Evolutionary conservation across 2,797 vertebrate species (phyloP).

Genomic region (Diglossa cyanea): DNA sequence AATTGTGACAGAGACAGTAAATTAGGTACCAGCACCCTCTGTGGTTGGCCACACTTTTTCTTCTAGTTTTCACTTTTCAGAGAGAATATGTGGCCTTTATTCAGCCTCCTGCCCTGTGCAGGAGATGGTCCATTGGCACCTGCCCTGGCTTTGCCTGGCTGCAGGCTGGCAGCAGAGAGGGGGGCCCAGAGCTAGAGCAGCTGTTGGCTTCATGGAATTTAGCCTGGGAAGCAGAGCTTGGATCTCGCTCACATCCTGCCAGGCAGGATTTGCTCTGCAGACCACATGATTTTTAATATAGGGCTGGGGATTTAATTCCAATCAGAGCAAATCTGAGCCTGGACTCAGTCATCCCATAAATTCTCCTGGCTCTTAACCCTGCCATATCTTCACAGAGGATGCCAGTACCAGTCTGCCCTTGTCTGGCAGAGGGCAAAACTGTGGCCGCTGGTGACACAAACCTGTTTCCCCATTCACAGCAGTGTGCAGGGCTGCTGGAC

Average conservation of each 20-base stretch:
- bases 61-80: neutral
- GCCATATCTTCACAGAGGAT: neutral
- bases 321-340: conserved; percentile 11
- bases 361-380: neutral
- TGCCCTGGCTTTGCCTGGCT: neutral
- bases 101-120: neutral
- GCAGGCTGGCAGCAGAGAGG: neutral
- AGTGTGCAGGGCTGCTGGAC: neutral
- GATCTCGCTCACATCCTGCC: neutral
- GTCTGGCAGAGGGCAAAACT: neutral
- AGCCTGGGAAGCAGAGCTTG: neutral
- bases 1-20: neutral
- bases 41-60: neutral
- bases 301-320: neutral
- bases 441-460: neutral
- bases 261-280: neutral
- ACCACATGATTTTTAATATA: conserved; percentile 23
- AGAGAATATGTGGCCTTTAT: neutral
- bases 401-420: neutral
- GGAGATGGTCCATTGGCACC: rapidly evolving
- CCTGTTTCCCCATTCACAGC: neutral
- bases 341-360: neutral
- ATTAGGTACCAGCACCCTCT: neutral
- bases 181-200: neutral
- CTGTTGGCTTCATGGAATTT: neutral